phyloP scores from a whole-genome alignment of 92 coral and sea anemone genomes.

The Virgularia gustaviana region DNA sequence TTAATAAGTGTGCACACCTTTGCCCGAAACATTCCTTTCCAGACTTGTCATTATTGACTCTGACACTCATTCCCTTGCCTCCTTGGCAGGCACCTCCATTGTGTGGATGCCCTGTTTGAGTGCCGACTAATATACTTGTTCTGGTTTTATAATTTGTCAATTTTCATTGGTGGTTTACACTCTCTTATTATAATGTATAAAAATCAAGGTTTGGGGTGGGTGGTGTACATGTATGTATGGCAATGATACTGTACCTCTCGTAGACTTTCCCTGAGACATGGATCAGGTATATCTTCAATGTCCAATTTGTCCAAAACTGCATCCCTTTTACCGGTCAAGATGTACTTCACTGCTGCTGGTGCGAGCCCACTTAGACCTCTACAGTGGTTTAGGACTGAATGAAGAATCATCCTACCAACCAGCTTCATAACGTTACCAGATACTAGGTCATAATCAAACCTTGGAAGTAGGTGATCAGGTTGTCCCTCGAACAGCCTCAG shows the following conservation, averaged over 20 bases:
- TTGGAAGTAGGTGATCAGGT: slow-evolving; percentile 35
- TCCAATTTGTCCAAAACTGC: slow-evolving; percentile 27
- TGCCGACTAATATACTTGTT: too few species aligned
- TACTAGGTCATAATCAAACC: slow-evolving; percentile 38
- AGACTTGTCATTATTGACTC: too few species aligned
- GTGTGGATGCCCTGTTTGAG: too few species aligned
- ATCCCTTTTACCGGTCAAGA: slow-evolving; percentile 28
- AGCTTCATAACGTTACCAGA: slow-evolving; percentile 26
- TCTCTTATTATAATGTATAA: neutral
- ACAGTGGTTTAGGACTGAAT: slow-evolving; percentile 34
- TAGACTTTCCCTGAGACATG: slow-evolving; percentile 33
- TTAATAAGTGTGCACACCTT: neutral
- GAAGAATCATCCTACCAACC: slow-evolving; percentile 37
- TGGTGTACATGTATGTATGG: neutral
- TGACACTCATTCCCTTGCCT: too few species aligned
- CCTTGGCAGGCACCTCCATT: too few species aligned
- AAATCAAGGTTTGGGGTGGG: neutral
- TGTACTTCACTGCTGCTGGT: slow-evolving; percentile 33
- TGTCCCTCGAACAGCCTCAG: slow-evolving; percentile 40
- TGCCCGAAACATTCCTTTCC: too few species aligned
- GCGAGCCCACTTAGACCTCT: slow-evolving; percentile 30
- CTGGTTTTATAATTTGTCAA: too few species aligned
- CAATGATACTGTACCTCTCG: neutral
- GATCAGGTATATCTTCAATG: slow-evolving; percentile 42
- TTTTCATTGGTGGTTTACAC: too few species aligned